Percentiles rank a stretch among this genome's conserved stretches.
Evolutionary conservation across 1,140 invertebrate species (phyloP).

Genomic region (Gryllus bimaculatus): DNA sequence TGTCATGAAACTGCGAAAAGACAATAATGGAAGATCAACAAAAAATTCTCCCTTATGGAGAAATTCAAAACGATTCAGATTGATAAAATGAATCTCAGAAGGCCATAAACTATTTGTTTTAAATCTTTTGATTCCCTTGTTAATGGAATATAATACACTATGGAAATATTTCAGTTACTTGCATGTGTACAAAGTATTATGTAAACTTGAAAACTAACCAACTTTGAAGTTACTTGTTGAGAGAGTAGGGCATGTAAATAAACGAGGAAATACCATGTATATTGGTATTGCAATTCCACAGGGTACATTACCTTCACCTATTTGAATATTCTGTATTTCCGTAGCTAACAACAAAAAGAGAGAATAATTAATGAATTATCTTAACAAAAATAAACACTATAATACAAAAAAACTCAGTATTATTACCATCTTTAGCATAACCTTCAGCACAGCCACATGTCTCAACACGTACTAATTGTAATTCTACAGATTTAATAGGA

Average conservation of each 20-base stretch:
- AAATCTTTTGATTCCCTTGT: neutral
- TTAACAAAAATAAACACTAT: neutral
- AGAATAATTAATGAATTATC: neutral
- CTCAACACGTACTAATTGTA: conserved; percentile 90
- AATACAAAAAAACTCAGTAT: neutral
- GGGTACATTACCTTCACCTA: conserved; percentile 84
- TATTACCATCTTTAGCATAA: conserved; percentile 79
- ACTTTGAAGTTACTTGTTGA: conserved; percentile 91
- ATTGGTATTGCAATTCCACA: conserved; percentile 78
- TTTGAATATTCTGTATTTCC: conserved; percentile 96
- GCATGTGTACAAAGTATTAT: too few species aligned
- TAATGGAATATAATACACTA: too few species aligned
- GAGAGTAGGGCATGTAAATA: conserved; percentile 92
- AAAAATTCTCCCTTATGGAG: neutral
- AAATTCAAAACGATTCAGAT: neutral
- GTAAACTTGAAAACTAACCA: conserved; percentile 48
- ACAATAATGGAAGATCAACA: neutral
- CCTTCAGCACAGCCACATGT: conserved; percentile 93
- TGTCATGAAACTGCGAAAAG: neutral
- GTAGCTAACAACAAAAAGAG: conserved; percentile 59
- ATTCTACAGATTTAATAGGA: conserved; percentile 84
- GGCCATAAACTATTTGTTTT: too few species aligned
- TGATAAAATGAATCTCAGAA: too few species aligned
- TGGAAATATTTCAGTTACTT: too few species aligned
- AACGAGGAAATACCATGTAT: conserved; percentile 88